Conservation (phyloP, 2,797 vertebrate species). For the Momotus momota region DNA sequence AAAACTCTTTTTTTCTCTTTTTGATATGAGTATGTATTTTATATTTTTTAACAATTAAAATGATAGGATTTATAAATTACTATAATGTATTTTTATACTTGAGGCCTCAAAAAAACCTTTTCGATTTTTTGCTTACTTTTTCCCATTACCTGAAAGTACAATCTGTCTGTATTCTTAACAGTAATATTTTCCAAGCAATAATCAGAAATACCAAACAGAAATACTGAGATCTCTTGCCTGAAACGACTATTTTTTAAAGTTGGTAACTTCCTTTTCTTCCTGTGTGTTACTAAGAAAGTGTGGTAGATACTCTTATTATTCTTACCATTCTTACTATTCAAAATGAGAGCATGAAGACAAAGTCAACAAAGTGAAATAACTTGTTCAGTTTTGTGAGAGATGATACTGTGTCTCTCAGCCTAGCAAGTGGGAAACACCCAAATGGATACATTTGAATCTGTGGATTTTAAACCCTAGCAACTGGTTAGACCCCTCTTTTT, state of each 20-base stretch:
- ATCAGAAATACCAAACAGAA: not conserved
- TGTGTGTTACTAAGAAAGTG: not conserved
- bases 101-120: not conserved
- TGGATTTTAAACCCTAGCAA: not conserved
- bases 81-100: not conserved
- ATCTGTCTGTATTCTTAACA: not conserved
- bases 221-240: not conserved
- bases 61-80: not conserved
- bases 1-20: not conserved
- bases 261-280: not conserved
- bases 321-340: not conserved
- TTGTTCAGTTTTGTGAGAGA: not conserved
- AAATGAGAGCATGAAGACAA: not conserved
- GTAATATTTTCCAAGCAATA: not conserved
- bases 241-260: not conserved
- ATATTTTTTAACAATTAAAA: not conserved
- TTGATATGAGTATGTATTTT: not conserved
- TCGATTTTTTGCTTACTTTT: not conserved
- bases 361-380: not conserved
- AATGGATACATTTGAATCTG: not conserved
- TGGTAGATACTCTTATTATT: not conserved
- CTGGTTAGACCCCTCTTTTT: not conserved
- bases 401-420: not conserved
- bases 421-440: not conserved
- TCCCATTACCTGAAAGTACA: not conserved